Conservation (phyloP, 2,888 invertebrate species). For the Macropis europaea region DNA sequence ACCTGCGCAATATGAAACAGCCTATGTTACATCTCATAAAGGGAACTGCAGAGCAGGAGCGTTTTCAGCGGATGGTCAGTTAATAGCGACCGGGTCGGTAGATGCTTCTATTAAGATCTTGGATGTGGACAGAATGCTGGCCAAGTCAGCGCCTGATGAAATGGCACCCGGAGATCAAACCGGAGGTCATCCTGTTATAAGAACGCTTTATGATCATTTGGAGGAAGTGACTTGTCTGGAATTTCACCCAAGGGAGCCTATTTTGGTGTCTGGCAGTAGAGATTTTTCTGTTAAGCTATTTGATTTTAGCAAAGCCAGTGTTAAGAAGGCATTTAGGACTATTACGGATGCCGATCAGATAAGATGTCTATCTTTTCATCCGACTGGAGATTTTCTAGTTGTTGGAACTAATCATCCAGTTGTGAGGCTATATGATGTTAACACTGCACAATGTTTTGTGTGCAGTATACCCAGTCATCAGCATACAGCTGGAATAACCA, state of each 20-base stretch:
- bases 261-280: slow-evolving; percentile 95
- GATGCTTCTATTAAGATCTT: slow-evolving; percentile 99
- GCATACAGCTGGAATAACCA: slow-evolving; percentile 88
- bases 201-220: slow-evolving; percentile 97
- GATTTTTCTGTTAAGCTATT: slow-evolving; percentile 98
- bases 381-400: slow-evolving; percentile 95
- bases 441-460: slow-evolving; percentile 97
- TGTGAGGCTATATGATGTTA: slow-evolving; percentile 95
- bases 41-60: slow-evolving; percentile 97
- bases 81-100: slow-evolving; percentile 98
- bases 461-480: slow-evolving; percentile 93
- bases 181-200: slow-evolving; percentile 98
- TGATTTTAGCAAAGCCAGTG: slow-evolving; percentile 98
- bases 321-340: slow-evolving; percentile 98
- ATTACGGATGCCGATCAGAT: slow-evolving; percentile 97
- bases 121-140: slow-evolving; percentile 99
- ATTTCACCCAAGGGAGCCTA: slow-evolving; percentile 97
- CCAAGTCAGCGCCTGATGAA: slow-evolving; percentile 97
- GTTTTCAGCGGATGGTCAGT: slow-evolving; percentile 96
- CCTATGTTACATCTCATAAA: slow-evolving; percentile 99
- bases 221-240: slow-evolving; percentile 98
- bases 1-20: slow-evolving; percentile 98
- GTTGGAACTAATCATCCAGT: slow-evolving; percentile 96
- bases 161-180: slow-evolving; percentile 91
- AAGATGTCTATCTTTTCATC: slow-evolving; percentile 95